phyloP scores from a whole-genome alignment of 2,888 invertebrate genomes.

The Epinotia bilunana region DNA sequence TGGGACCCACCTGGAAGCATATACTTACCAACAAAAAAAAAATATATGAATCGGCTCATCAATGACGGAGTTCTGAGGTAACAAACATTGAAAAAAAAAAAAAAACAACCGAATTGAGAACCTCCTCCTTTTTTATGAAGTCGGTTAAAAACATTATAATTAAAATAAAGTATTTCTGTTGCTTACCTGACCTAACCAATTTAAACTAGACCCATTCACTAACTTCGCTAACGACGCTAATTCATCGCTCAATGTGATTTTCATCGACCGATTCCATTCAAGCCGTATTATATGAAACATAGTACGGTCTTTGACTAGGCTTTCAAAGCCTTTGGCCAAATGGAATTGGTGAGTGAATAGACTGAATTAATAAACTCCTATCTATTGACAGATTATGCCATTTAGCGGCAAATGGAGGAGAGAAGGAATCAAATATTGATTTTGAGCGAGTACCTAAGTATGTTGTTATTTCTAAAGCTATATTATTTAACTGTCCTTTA shows the following conservation, averaged over 20 bases:
- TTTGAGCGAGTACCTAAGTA: background rate
- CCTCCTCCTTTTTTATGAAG: too few relatives aligned
- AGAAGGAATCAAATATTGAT: background rate
- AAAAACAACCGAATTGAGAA: too few relatives aligned
- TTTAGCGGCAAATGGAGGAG: constrained; percentile 13
- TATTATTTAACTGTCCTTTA: too few relatives aligned
- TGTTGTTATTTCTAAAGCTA: too few relatives aligned
- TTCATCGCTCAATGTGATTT: constrained; percentile 6
- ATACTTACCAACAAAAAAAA: too few relatives aligned
- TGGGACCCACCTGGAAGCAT: too few relatives aligned
- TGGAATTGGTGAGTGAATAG: constrained; percentile 19
- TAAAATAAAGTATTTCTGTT: too few relatives aligned
- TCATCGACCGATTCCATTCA: constrained; percentile 5
- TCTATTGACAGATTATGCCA: constrained; percentile 32
- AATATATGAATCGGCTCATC: too few relatives aligned
- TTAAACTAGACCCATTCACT: background rate
- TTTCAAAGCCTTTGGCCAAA: constrained; percentile 44
- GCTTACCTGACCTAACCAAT: too few relatives aligned
- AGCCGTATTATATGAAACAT: constrained; percentile 48
- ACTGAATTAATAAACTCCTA: constrained; percentile 20
- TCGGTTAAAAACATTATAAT: too few relatives aligned
- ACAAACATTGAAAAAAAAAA: too few relatives aligned
- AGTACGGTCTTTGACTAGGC: constrained; percentile 48
- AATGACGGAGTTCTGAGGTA: too few relatives aligned
- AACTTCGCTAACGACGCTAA: constrained; percentile 20